A percentile compares a stretch with the other conserved stretches of the same genome.
These are phyloP conservation scores for Eolophus roseicapilla DNA, from an alignment of 2,113 vertebrate species.

Conservation along the genomic window DNA sequence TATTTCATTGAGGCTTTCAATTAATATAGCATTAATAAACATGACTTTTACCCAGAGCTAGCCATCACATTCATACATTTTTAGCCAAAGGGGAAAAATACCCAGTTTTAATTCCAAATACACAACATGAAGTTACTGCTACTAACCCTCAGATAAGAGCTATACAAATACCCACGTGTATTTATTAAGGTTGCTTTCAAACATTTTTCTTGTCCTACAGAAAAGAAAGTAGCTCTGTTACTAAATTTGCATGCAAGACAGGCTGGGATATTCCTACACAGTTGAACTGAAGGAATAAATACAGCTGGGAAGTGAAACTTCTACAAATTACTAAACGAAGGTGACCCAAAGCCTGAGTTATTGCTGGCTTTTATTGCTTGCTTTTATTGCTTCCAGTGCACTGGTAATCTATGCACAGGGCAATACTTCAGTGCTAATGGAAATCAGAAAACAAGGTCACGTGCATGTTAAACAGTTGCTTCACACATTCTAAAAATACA, in stretches of 20 bases:
- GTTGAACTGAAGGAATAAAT: neutral
- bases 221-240: neutral
- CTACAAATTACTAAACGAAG: neutral
- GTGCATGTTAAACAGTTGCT: neutral
- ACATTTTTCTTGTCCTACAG: neutral
- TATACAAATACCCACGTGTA: neutral
- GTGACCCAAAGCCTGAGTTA: neutral
- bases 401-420: neutral
- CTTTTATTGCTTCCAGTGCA: neutral
- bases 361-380: neutral
- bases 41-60: neutral
- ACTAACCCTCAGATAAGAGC: neutral
- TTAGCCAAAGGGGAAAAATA: neutral
- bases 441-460: constrained; percentile 15
- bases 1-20: neutral
- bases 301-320: neutral
- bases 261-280: neutral
- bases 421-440: neutral
- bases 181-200: neutral
- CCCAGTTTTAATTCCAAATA: neutral
- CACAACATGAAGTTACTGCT: neutral
- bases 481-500: neutral
- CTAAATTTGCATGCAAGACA: neutral
- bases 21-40: neutral
- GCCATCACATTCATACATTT: neutral